phyloP scores from a whole-genome alignment of 2,888 invertebrate species.

The Thumatha senex region DNA sequence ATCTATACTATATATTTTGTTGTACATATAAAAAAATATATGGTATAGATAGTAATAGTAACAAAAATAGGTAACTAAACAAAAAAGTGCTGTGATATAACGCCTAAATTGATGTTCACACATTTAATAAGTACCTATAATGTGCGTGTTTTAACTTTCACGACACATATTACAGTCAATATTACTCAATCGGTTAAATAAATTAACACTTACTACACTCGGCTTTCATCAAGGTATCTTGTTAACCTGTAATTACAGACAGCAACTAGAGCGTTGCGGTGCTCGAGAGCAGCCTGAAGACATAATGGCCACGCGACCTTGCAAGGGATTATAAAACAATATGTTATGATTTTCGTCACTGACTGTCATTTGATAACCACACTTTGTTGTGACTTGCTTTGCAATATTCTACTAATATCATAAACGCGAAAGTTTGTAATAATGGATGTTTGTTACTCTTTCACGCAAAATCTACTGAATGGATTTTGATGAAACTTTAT shows the following conservation, averaged over 20 bases:
- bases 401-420: no score
- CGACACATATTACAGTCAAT: constrained; percentile 6
- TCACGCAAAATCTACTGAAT: no score
- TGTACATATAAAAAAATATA: no score
- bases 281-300: constrained; percentile 45
- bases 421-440: no score
- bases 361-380: constrained; percentile 14
- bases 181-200: constrained; percentile 29
- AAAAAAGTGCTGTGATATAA: constrained; percentile 6
- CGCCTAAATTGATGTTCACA: not conserved
- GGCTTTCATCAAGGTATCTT: constrained; percentile 39
- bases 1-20: no score
- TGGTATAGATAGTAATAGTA: no score
- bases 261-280: constrained; percentile 59
- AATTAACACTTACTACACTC: constrained; percentile 39
- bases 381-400: constrained; percentile 11
- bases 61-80: no score
- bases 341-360: constrained; percentile 35
- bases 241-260: constrained; percentile 46
- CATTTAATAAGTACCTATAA: constrained; percentile 1
- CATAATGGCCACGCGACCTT: constrained; percentile 50
- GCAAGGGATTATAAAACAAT: constrained; percentile 45
- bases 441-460: no score
- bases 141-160: constrained; percentile 1
- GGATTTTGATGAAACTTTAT: no score